A percentile compares a stretch with the other conserved stretches of the same genome.
Conservation (phyloP, 2,113 vertebrate species). For the Eurypyga helias region DNA sequence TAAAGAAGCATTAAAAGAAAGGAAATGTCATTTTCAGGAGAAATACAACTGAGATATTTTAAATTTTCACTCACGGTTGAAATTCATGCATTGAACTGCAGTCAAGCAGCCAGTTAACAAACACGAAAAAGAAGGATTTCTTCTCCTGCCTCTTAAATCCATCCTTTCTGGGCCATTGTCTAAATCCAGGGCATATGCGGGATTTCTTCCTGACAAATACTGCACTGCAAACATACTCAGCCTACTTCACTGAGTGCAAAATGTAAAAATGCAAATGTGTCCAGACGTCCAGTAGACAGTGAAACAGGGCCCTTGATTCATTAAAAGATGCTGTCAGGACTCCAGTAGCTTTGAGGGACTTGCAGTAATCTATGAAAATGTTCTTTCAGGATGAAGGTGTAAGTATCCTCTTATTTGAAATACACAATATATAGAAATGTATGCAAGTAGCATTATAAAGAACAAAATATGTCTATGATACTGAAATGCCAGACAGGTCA, state of each 20-base stretch:
- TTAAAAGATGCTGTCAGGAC: neutral
- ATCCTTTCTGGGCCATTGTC: neutral
- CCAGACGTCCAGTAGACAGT: neutral
- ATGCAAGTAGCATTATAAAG: neutral
- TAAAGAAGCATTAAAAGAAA: neutral
- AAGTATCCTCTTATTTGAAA: neutral
- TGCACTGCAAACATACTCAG: neutral
- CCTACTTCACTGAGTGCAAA: neutral
- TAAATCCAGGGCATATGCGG: neutral
- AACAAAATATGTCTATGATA: neutral
- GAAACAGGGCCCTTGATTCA: neutral
- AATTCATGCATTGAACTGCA: neutral
- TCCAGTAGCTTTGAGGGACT: neutral
- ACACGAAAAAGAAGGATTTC: neutral
- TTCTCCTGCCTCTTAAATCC: neutral
- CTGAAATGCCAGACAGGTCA: neutral
- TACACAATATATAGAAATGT: neutral
- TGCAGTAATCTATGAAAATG: neutral
- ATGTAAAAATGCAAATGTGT: neutral
- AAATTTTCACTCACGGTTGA: neutral
- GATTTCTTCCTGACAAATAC: neutral
- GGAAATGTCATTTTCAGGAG: neutral
- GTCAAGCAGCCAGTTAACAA: neutral
- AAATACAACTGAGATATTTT: rapidly evolving
- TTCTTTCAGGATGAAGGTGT: neutral